phyloP scores from a whole-genome alignment of 23 tunicate genomes.

The Phallusia fumigata region DNA sequence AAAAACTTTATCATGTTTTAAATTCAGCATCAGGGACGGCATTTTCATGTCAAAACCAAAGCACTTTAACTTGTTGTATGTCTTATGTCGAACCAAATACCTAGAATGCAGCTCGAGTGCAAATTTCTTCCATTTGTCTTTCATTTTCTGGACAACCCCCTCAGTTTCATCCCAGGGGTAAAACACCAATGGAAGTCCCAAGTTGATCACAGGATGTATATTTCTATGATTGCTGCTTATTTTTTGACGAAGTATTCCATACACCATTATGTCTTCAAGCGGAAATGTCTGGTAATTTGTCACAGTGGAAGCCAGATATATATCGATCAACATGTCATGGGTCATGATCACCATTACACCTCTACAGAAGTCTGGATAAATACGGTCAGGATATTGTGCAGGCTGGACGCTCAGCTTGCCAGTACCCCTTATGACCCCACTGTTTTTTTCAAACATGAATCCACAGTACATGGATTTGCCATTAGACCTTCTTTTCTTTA shows the following conservation, averaged over 20 bases:
- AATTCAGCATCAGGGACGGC: neutral
- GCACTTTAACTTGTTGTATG: neutral
- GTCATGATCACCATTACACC: constrained; percentile 76
- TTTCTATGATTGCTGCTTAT: neutral
- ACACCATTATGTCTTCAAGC: constrained; percentile 67
- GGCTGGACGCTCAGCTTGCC: constrained; percentile 32
- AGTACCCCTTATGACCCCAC: constrained; percentile 34
- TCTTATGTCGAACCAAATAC: neutral
- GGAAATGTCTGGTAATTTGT: constrained; percentile 52
- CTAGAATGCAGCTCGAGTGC: neutral
- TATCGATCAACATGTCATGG: constrained; percentile 21
- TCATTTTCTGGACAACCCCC: constrained; percentile 35
- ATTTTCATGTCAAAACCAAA: neutral
- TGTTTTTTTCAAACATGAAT: constrained; percentile 51
- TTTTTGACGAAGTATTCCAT: constrained; percentile 68
- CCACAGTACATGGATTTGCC: constrained; percentile 53
- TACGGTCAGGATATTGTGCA: constrained; percentile 36
- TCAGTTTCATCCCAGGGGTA: constrained; percentile 69
- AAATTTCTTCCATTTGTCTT: constrained; percentile 45
- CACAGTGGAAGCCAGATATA: constrained; percentile 35
- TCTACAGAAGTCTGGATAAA: constrained; percentile 65
- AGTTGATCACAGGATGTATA: constrained; percentile 37
- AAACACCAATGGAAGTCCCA: constrained; percentile 54
- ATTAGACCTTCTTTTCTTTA: constrained; percentile 1
- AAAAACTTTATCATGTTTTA: too few species aligned